These are phyloP conservation scores for Sander vitreus DNA, from an alignment of 2,113 vertebrate genomes.

Conservation along the genomic window DNA sequence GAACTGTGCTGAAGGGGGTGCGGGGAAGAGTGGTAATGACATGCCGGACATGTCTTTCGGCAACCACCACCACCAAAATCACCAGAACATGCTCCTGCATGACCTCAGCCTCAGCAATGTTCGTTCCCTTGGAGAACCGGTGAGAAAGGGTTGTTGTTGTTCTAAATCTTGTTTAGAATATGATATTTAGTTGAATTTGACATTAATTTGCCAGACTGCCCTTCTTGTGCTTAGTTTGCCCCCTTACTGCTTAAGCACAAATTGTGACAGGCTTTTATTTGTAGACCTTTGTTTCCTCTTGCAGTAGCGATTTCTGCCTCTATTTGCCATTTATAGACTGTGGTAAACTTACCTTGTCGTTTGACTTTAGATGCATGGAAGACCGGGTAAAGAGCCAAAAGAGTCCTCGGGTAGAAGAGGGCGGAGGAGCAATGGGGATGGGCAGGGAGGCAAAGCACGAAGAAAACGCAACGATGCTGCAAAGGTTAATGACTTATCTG, in stretches of 20 bases:
- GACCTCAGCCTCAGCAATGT: conserved; percentile 90
- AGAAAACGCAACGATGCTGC: conserved; percentile 89
- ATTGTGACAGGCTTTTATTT: not conserved
- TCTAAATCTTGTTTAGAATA: not conserved
- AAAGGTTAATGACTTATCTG: conserved; percentile 72
- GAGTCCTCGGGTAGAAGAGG: conserved; percentile 91
- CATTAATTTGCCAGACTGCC: too few species aligned
- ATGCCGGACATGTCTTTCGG: conserved; percentile 88
- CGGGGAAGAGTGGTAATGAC: conserved; percentile 84
- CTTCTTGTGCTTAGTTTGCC: too few species aligned
- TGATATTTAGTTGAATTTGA: not conserved
- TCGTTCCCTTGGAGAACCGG: conserved; percentile 72
- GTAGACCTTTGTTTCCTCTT: not conserved
- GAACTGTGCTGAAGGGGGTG: conserved; percentile 76
- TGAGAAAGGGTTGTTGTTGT: conserved; percentile 29
- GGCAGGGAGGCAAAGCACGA: conserved; percentile 94
- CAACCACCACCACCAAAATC: conserved; percentile 81
- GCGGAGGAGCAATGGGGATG: conserved; percentile 93
- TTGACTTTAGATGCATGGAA: conserved; percentile 78
- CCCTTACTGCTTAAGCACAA: too few species aligned
- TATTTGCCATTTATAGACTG: not conserved
- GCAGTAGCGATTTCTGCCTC: not conserved
- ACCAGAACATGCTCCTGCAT: conserved; percentile 91
- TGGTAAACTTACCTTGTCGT: conserved; percentile 11
- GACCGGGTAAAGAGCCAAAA: conserved; percentile 88